phyloP scores from a whole-genome alignment of 1,140 invertebrate genomes.

The Anadara kagoshimensis region DNA sequence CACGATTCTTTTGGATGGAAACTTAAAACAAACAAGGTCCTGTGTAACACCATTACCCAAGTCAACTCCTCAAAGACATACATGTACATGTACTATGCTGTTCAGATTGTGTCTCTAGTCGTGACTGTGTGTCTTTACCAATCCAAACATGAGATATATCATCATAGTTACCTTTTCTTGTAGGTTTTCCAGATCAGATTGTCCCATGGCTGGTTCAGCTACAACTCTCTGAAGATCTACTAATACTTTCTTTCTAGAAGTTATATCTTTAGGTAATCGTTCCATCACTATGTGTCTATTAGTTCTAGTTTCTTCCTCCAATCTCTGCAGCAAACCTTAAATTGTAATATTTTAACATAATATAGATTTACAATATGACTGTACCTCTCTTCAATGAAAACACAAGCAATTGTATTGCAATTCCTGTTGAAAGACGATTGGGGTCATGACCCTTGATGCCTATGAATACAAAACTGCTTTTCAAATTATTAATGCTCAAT shows the following conservation, averaged over 20 bases:
- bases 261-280: conserved; percentile 84
- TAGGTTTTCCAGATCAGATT: conserved; percentile 80
- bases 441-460: too few species aligned
- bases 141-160: background rate
- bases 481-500: background rate
- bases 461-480: background rate
- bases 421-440: too few species aligned
- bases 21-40: too few species aligned
- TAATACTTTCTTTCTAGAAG: conserved; percentile 79
- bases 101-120: background rate
- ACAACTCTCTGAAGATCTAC: conserved; percentile 82
- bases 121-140: background rate
- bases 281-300: conserved; percentile 86
- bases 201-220: conserved; percentile 80
- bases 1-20: too few species aligned
- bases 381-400: too few species aligned
- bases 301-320: conserved; percentile 86
- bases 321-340: conserved; percentile 77
- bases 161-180: conserved; percentile 77
- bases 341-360: background rate
- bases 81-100: too few species aligned
- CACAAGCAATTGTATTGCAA: background rate
- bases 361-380: too few species aligned
- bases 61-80: too few species aligned
- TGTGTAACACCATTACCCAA: too few species aligned